Evolutionary conservation across 1,140 invertebrate species (phyloP).

Genomic region (Drosophila nigromelanica): DNA sequence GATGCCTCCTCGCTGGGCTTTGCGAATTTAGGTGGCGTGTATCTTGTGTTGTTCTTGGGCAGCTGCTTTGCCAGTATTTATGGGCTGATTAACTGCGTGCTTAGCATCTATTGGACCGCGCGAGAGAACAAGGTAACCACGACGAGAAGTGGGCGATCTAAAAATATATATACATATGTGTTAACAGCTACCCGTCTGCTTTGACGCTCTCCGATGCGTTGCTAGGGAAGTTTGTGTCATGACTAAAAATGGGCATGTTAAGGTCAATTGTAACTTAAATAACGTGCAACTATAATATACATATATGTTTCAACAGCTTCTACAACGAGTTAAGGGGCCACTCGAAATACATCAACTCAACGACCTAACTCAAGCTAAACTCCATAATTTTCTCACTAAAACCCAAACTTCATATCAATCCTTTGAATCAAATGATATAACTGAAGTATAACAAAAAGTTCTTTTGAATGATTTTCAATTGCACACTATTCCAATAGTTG

Average conservation of each 20-base stretch:
- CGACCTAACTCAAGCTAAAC: conserved; percentile 3
- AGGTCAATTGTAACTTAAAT: conserved; percentile 51
- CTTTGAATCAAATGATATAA: neutral
- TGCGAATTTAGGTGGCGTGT: conserved; percentile 96
- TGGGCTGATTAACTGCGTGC: conserved; percentile 76
- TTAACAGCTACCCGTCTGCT: conserved; percentile 26
- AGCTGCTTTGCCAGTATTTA: conserved; percentile 84
- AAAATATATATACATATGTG: conserved; percentile 38
- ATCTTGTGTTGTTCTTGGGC: conserved; percentile 92
- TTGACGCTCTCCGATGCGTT: neutral
- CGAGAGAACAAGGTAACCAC: conserved; percentile 78
- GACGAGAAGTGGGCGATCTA: conserved; percentile 16
- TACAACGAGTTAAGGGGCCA: conserved; percentile 36
- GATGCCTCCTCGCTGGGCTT: conserved; percentile 89
- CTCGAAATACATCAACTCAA: conserved; percentile 7
- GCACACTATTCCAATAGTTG: neutral
- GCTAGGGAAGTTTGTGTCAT: conserved; percentile 24
- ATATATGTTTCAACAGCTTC: conserved; percentile 30
- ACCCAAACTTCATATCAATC: neutral
- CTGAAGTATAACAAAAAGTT: neutral
- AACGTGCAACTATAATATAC: conserved; percentile 11
- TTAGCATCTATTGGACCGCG: conserved; percentile 62
- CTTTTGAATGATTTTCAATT: neutral
- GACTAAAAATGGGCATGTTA: conserved; percentile 62
- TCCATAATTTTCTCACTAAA: neutral